Conservation (phyloP, 2,888 invertebrate species). For the Drosophila gaucha region DNA sequence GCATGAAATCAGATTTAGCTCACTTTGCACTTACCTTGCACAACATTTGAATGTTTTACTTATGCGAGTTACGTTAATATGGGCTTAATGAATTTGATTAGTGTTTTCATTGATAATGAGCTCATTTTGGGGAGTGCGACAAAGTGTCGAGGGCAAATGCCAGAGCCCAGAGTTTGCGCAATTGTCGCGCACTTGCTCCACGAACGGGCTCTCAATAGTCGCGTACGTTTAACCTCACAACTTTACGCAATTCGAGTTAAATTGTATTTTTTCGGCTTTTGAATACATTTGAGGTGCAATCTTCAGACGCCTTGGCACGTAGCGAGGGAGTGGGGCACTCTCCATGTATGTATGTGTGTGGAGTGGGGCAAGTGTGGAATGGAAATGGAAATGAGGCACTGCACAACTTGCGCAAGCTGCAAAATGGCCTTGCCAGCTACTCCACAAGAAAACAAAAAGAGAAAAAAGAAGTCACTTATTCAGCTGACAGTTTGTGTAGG, state of each 20-base stretch:
- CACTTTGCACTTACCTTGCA: conserved; percentile 3
- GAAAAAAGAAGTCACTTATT: conserved; percentile 23
- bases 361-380: conserved; percentile 22
- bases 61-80: conserved; percentile 17
- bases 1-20: neutral
- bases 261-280: conserved; percentile 12
- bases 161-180: too few relatives aligned
- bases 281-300: conserved; percentile 49
- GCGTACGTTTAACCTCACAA: conserved; percentile 39
- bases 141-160: conserved; percentile 24
- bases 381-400: conserved; percentile 47
- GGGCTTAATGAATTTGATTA: conserved; percentile 32
- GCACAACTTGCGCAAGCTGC: conserved; percentile 45
- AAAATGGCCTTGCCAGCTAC: conserved; percentile 39
- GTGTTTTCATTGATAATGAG: conserved; percentile 32
- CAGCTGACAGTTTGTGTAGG: conserved; percentile 31
- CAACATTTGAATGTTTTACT: neutral
- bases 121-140: conserved; percentile 29
- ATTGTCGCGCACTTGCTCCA: conserved; percentile 38
- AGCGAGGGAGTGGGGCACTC: conserved; percentile 27
- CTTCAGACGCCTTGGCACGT: conserved; percentile 66
- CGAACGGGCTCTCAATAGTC: conserved; percentile 30
- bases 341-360: conserved; percentile 16
- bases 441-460: neutral
- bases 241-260: conserved; percentile 58